Evolutionary conservation across 2,113 vertebrate species (phyloP).

Genomic region (Pelecanus crispus): DNA sequence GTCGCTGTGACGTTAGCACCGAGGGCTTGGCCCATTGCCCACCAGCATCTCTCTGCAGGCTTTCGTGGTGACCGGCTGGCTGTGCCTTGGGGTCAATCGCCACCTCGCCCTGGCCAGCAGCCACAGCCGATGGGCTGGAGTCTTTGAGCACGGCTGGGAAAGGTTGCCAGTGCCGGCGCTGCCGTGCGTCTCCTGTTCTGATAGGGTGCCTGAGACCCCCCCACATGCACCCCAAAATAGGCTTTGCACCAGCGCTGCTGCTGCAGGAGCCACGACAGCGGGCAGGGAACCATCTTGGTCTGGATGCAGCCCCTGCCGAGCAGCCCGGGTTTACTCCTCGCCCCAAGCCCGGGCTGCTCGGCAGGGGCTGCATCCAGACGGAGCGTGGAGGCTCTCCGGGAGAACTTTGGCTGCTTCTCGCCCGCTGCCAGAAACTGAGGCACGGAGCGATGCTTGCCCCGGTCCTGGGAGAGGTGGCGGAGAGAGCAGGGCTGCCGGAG

Average conservation of each 20-base stretch:
- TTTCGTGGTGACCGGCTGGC: not conserved
- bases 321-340: not conserved
- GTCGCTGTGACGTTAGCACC: not conserved
- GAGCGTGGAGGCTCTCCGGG: not conserved
- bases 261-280: not conserved
- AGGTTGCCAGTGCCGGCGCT: rapidly evolving
- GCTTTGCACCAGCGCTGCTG: not conserved
- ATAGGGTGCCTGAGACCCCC: not conserved
- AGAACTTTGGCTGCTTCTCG: not conserved
- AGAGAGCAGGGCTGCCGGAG: not conserved
- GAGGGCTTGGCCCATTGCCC: not conserved
- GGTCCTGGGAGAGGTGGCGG: not conserved
- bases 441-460: not conserved
- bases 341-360: not conserved
- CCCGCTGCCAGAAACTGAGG: not conserved
- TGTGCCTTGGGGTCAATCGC: not conserved
- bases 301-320: not conserved
- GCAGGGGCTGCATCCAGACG: rapidly evolving
- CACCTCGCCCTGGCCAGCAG: not conserved
- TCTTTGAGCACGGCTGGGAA: not conserved
- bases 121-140: not conserved
- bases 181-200: not conserved
- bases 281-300: not conserved
- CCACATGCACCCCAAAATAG: rapidly evolving
- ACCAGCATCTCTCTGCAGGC: not conserved